A percentile compares a stretch with the other conserved stretches of the same genome.
Evolutionary conservation across 1,140 invertebrate genomes (phyloP).

Genomic region (Sycobia sp.): DNA sequence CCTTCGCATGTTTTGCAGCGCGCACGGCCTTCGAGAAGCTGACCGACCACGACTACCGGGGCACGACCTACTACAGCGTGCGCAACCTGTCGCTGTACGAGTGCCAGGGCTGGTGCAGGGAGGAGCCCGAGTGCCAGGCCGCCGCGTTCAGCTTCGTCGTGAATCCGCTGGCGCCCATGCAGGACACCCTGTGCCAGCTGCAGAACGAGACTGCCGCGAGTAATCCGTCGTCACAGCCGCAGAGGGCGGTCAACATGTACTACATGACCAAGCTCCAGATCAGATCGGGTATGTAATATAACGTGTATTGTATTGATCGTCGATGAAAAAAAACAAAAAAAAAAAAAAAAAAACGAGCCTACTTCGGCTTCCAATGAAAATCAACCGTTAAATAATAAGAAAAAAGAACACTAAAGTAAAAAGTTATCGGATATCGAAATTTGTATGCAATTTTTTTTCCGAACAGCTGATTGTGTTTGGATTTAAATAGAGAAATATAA

Average conservation of each 20-base stretch:
- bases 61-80: slow-evolving; percentile 90
- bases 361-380: too few species aligned
- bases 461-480: too few species aligned
- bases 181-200: slow-evolving; percentile 89
- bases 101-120: slow-evolving; percentile 92
- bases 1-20: slow-evolving; percentile 67
- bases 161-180: slow-evolving; percentile 87
- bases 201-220: slow-evolving; percentile 90
- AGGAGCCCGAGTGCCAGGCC: slow-evolving; percentile 88
- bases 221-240: slow-evolving; percentile 81
- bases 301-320: too few species aligned
- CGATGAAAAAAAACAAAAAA: too few species aligned
- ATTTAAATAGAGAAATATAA: too few species aligned
- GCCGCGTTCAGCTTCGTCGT: slow-evolving; percentile 90
- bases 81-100: slow-evolving; percentile 91
- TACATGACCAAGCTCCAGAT: slow-evolving; percentile 94
- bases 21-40: slow-evolving; percentile 91
- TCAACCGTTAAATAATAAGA: too few species aligned
- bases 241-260: slow-evolving; percentile 87
- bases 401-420: too few species aligned
- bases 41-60: slow-evolving; percentile 88
- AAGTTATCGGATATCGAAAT: too few species aligned
- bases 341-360: too few species aligned
- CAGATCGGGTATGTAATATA: slow-evolving; percentile 68
- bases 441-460: too few species aligned